Evolutionary conservation across 2,888 invertebrate genomes (phyloP).

Genomic region (Phania funesta): DNA sequence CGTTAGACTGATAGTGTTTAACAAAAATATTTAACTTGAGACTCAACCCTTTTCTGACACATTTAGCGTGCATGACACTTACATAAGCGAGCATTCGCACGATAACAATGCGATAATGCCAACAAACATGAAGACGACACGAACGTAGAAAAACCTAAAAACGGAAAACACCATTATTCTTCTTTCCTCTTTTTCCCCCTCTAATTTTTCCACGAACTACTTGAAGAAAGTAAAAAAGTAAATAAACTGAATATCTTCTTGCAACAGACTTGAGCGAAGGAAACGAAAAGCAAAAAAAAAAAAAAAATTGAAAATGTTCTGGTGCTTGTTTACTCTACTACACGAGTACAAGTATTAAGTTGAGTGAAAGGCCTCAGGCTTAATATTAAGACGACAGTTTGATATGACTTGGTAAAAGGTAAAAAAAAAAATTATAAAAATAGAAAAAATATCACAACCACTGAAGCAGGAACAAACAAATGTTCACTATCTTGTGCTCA

Average conservation of each 20-base stretch:
- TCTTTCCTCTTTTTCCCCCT: background rate
- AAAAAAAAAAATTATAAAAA: background rate
- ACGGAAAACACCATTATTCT: constrained; percentile 45
- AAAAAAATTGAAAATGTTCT: constrained; percentile 18
- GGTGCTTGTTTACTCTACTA: background rate
- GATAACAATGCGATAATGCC: constrained; percentile 76
- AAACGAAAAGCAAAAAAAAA: constrained; percentile 5
- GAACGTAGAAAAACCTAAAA: constrained; percentile 52
- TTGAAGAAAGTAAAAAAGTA: constrained; percentile 22
- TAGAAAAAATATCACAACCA: constrained; percentile 6
- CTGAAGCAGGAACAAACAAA: constrained; percentile 34
- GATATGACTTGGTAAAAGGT: constrained; percentile 55
- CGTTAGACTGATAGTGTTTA: constrained; percentile 58
- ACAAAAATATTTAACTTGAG: constrained; percentile 54
- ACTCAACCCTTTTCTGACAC: constrained; percentile 69
- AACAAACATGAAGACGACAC: constrained; percentile 69
- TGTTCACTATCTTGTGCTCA: constrained; percentile 37
- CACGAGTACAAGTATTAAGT: constrained; percentile 49
- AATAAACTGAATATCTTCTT: constrained; percentile 16
- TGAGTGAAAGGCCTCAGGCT: constrained; percentile 64
- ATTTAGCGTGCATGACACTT: constrained; percentile 76
- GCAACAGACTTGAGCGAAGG: constrained; percentile 10
- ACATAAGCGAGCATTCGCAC: constrained; percentile 73
- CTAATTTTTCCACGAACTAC: background rate
- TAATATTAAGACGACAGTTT: constrained; percentile 59